A percentile compares a stretch with the other conserved stretches of the same genome.
phyloP scores from a whole-genome alignment of 1,140 invertebrate genomes.

The Drosophila arawakana region DNA sequence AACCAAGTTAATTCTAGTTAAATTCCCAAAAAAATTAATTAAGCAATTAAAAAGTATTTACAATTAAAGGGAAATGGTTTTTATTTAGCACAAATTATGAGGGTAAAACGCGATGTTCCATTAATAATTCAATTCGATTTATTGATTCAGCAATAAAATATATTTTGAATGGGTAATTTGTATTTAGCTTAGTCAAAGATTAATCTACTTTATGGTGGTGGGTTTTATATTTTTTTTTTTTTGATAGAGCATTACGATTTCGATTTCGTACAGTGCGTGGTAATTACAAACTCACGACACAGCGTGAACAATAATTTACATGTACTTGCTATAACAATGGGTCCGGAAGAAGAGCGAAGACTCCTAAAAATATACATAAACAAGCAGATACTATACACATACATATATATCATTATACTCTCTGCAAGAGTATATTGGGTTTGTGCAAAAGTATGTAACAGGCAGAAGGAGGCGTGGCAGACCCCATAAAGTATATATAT shows the following conservation, averaged over 20 bases:
- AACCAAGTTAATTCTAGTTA: too few species aligned
- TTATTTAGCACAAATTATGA: too few species aligned
- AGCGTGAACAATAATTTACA: slow-evolving; percentile 75
- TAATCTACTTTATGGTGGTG: slow-evolving; percentile 12
- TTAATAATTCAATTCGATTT: neutral
- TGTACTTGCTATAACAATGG: slow-evolving; percentile 78
- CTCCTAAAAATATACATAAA: slow-evolving; percentile 1
- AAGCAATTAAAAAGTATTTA: too few species aligned
- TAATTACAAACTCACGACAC: slow-evolving; percentile 75
- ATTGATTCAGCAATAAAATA: slow-evolving; percentile 11
- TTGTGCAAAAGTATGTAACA: too few species aligned
- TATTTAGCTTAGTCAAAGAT: slow-evolving; percentile 9
- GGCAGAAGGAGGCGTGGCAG: too few species aligned
- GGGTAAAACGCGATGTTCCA: neutral
- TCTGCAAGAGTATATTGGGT: too few species aligned
- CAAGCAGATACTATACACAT: slow-evolving; percentile 8
- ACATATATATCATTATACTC: slow-evolving; percentile 10
- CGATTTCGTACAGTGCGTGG: slow-evolving; percentile 44
- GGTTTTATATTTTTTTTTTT: neutral
- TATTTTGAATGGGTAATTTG: neutral
- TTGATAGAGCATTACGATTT: slow-evolving; percentile 22
- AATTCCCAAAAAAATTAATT: too few species aligned
- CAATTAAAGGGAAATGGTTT: too few species aligned
- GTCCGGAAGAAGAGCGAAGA: slow-evolving; percentile 66
- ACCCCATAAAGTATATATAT: too few species aligned